A percentile compares a stretch with the other conserved stretches of the same genome.
Evolutionary conservation across 2,888 invertebrate genomes (phyloP).

Genomic region (Pollenia labialis): DNA sequence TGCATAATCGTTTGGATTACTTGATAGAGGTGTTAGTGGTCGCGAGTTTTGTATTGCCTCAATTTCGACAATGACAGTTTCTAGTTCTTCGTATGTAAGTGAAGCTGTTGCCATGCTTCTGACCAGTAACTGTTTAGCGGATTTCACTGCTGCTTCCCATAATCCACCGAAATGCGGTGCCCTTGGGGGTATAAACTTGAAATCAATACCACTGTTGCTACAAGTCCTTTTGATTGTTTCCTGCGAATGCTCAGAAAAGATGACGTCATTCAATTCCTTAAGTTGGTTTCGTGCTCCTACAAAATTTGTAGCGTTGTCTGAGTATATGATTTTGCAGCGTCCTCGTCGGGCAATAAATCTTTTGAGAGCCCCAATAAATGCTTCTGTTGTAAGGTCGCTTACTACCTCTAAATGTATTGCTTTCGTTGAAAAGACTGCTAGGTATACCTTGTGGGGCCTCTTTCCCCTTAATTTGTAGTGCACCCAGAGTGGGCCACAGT

Average conservation of each 20-base stretch:
- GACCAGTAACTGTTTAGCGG: slow-evolving; percentile 4
- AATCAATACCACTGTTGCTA: slow-evolving; percentile 20
- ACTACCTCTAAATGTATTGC: slow-evolving; percentile 29
- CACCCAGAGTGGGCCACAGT: slow-evolving; percentile 1
- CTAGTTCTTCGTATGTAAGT: slow-evolving; percentile 33
- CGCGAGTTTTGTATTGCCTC: slow-evolving; percentile 24
- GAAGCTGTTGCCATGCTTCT: slow-evolving; percentile 15
- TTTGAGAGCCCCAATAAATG: slow-evolving; percentile 36
- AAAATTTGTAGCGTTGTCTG: slow-evolving; percentile 37
- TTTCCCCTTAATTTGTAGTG: slow-evolving; percentile 37
- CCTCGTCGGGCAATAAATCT: too few relatives aligned
- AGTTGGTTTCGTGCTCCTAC: slow-evolving; percentile 12
- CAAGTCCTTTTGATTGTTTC: slow-evolving; percentile 11
- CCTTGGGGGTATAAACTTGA: slow-evolving; percentile 34
- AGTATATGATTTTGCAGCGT: too few relatives aligned
- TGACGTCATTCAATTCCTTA: not conserved
- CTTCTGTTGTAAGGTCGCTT: slow-evolving; percentile 31
- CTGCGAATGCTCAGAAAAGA: slow-evolving; percentile 18
- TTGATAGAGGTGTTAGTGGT: not conserved
- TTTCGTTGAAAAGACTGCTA: slow-evolving; percentile 21
- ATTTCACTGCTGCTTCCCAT: slow-evolving; percentile 11
- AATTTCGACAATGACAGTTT: slow-evolving; percentile 20
- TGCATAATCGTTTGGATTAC: slow-evolving; percentile 5
- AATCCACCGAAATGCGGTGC: slow-evolving; percentile 16
- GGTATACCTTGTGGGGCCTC: slow-evolving; percentile 34